Evolutionary conservation across 2,888 invertebrate genomes (phyloP).

Genomic region (Alitta virens): DNA sequence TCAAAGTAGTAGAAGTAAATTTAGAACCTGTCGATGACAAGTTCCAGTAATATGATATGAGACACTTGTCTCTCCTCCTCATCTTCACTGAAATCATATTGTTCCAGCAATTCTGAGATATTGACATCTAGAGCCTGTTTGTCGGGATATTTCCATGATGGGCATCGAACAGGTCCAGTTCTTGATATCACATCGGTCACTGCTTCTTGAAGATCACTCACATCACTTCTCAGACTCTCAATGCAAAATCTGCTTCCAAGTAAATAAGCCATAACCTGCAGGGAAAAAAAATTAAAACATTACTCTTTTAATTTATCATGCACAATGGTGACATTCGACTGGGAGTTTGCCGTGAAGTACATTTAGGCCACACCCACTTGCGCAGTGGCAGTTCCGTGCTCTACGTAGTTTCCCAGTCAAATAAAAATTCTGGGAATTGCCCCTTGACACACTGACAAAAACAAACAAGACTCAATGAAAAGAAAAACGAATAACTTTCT

Average conservation of each 20-base stretch:
- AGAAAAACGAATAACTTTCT: too few species aligned
- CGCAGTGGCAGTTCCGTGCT: too few species aligned
- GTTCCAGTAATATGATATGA: conserved; percentile 55
- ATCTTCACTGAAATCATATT: conserved; percentile 44
- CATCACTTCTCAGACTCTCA: conserved; percentile 53
- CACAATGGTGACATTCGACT: too few species aligned
- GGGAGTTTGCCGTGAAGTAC: too few species aligned
- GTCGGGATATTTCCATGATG: conserved; percentile 58
- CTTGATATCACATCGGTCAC: conserved; percentile 47
- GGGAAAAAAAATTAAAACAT: background rate
- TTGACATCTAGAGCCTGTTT: conserved; percentile 50
- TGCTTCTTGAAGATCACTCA: conserved; percentile 50
- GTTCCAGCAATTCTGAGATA: conserved; percentile 49
- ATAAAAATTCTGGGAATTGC: too few species aligned
- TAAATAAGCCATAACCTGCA: conserved; percentile 24
- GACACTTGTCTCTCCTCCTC: conserved; percentile 52
- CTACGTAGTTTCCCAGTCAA: too few species aligned
- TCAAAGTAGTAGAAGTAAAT: too few species aligned
- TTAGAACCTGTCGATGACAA: conserved; percentile 58
- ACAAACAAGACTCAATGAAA: too few species aligned
- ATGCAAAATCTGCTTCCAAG: conserved; percentile 35
- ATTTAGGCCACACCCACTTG: too few species aligned
- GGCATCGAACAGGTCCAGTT: conserved; percentile 43
- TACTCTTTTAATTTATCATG: too few species aligned
- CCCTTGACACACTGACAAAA: too few species aligned